Evolutionary conservation across 2,113 vertebrate genomes (phyloP), one percentile per base, ranked within the genome.

Genomic region (Arvicanthis niloticus): DNA sequence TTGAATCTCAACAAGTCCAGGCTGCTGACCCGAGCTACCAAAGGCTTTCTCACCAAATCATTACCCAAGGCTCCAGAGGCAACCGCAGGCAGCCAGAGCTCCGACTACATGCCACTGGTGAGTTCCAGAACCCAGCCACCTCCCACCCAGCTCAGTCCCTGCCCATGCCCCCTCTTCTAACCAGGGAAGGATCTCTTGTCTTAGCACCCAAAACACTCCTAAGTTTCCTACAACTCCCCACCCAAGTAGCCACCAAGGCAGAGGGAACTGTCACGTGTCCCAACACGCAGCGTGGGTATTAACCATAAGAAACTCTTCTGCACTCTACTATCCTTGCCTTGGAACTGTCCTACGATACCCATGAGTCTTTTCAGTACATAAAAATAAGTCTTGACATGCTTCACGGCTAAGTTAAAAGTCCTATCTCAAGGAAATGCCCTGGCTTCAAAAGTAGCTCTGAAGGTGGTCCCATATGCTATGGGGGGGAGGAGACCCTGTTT

Each of bases 71-170:
- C 31, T 40, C 67, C 94, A 0, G 88, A 97, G 56, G 98, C 99
- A 91, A 98, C 98, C 96, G 97, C 97, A 0, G 99, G 99, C 60
- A 99, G 84, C 17, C 99, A 99, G 97, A 99, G 98, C 98, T 98
- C 98, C 19, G 99, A 99, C 98, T 99, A 99, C 98, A 97, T 99
- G 82, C 99, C 99, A 0, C 98, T 99, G 99, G 99, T 99, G 97
- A 98, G 99, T n/a, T 80, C 91, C 29, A 31, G 75, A 53, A 40
- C 51, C 58, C 53, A 0, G 51, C 21, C 22, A 26, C 65, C 24
- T 56, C 70, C 84, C n/a, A 80, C 72, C 81, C 76, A 31, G 26
- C 75, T 53, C 45, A 87, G 13, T n/a, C 31, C 8, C 37, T n/a
- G 9, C 4, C 51, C 2, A 0, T 67, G 37, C 16, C 1, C 34